Conservation (phyloP, 2,797 vertebrate species). For the Alca torda region DNA sequence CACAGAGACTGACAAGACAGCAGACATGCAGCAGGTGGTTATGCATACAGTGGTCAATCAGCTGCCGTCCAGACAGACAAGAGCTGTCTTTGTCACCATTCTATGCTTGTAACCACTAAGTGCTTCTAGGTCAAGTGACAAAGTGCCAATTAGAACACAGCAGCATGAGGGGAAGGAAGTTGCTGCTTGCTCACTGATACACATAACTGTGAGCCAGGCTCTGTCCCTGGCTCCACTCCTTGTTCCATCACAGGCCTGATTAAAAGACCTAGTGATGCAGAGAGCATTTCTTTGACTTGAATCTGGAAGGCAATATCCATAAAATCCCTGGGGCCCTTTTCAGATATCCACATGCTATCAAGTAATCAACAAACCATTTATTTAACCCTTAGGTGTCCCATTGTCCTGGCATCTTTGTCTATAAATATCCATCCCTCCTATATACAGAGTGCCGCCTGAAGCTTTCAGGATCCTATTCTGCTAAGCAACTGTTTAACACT, state of each 20-base stretch:
- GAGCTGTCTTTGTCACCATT: neutral
- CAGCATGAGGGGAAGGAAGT: neutral
- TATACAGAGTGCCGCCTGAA: rapidly evolving
- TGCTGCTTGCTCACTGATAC: neutral
- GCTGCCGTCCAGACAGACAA: neutral
- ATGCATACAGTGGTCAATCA: neutral
- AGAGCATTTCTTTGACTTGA: neutral
- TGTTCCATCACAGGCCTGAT: neutral
- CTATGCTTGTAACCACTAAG: neutral
- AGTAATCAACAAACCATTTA: neutral
- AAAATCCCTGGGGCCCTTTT: neutral
- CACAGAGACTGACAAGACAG: neutral
- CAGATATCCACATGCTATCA: neutral
- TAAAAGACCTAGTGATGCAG: neutral
- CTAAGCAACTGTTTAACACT: neutral
- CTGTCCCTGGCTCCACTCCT: neutral
- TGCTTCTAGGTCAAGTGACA: neutral
- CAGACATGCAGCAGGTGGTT: neutral
- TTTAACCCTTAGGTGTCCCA: neutral
- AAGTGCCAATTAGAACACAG: neutral
- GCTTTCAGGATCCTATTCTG: neutral
- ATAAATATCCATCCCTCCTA: neutral
- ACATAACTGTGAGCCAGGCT: neutral
- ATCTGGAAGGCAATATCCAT: neutral
- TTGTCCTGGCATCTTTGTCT: neutral